These are phyloP conservation scores for Mola mola DNA, from an alignment of 2,113 vertebrate genomes.

Conservation along the genomic window DNA sequence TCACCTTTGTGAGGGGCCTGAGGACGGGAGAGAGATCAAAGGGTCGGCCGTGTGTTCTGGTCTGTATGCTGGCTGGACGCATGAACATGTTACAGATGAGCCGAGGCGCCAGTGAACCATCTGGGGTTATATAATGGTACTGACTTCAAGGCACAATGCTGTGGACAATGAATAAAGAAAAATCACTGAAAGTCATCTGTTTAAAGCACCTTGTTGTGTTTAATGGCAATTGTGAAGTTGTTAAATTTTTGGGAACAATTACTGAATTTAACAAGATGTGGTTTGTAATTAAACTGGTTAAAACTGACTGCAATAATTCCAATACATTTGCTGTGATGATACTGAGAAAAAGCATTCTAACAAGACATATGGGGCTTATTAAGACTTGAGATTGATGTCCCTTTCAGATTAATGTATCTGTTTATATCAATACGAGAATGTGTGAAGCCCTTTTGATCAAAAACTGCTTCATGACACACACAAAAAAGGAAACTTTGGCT, in stretches of 20 bases:
- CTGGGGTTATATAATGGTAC: constrained; percentile 61
- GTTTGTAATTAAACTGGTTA: too few relatives aligned
- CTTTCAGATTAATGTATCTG: background rate
- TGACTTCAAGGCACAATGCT: constrained; percentile 32
- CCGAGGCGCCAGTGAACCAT: constrained; percentile 61
- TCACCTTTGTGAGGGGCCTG: constrained; percentile 45
- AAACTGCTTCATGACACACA: background rate
- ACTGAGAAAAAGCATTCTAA: too few relatives aligned
- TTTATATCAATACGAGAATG: background rate
- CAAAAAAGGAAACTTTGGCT: background rate
- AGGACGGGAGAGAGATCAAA: constrained; percentile 65
- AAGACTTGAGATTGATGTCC: constrained; percentile 6
- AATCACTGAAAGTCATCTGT: too few relatives aligned
- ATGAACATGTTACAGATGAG: constrained; percentile 76
- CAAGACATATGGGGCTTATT: background rate
- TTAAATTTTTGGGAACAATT: too few relatives aligned
- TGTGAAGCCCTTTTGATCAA: background rate
- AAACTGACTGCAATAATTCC: too few relatives aligned
- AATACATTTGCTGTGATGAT: too few relatives aligned
- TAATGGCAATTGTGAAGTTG: too few relatives aligned
- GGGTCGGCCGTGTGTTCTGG: constrained; percentile 29
- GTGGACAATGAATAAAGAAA: constrained; percentile 1
- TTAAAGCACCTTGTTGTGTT: too few relatives aligned
- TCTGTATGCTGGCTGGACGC: constrained; percentile 45
- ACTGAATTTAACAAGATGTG: too few relatives aligned